Percentiles rank a stretch among this genome's conserved stretches.
Evolutionary conservation across 1,140 invertebrate species (phyloP).

Genomic region (Lordiphosa stackelbergi): DNA sequence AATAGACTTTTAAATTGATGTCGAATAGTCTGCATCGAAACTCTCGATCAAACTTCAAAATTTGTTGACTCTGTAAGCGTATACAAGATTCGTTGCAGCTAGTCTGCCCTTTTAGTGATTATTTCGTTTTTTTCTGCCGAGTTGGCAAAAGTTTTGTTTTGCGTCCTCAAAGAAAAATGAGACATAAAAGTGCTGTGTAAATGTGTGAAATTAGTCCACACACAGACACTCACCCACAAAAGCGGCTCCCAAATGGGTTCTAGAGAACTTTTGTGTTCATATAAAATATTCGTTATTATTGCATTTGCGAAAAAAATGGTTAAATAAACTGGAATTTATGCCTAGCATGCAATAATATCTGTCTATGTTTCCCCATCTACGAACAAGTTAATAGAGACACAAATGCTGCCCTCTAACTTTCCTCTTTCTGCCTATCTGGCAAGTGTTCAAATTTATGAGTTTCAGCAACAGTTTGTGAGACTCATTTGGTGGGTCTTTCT

Average conservation of each 20-base stretch:
- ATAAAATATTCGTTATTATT: slow-evolving; percentile 58
- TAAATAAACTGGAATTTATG: slow-evolving; percentile 51
- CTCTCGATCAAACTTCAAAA: no score
- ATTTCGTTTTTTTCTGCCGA: slow-evolving; percentile 20
- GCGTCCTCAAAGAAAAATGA: slow-evolving; percentile 40
- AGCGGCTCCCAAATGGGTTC: slow-evolving; percentile 9
- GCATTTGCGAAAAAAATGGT: slow-evolving; percentile 36
- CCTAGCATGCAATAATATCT: slow-evolving; percentile 16
- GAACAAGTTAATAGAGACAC: no score
- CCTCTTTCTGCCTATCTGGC: neutral
- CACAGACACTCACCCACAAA: slow-evolving; percentile 11
- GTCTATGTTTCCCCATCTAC: neutral
- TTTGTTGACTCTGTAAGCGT: no score
- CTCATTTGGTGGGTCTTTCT: neutral
- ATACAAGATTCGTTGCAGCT: neutral
- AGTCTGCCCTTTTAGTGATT: slow-evolving; percentile 1
- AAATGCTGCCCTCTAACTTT: no score
- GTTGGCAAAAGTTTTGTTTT: slow-evolving; percentile 35
- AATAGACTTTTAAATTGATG: no score
- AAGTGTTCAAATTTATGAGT: slow-evolving; percentile 52
- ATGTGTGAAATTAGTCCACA: slow-evolving; percentile 56
- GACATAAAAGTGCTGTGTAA: slow-evolving; percentile 59
- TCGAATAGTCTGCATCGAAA: no score
- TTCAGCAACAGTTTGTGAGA: slow-evolving; percentile 43
- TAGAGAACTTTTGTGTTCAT: slow-evolving; percentile 31